Conservation (phyloP, 2,113 vertebrate species). For the Eidolon helvum region DNA sequence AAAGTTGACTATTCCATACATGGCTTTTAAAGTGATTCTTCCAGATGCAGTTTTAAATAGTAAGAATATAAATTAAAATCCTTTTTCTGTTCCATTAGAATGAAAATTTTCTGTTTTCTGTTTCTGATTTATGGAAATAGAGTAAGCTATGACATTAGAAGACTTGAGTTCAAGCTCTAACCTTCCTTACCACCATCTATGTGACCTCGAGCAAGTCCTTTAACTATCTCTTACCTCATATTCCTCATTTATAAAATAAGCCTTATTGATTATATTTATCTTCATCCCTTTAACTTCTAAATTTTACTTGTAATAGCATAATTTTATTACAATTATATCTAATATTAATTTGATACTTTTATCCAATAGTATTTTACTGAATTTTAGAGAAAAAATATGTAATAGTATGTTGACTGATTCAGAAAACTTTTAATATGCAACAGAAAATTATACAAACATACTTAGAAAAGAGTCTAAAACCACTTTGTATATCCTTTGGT, state of each 20-base stretch:
- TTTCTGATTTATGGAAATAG: slow-evolving; percentile 2
- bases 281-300: neutral
- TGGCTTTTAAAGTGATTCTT: slow-evolving; percentile 85
- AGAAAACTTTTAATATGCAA: slow-evolving; percentile 21
- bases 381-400: neutral
- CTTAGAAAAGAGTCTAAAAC: neutral
- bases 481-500: neutral
- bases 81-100: neutral
- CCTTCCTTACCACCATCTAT: neutral
- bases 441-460: neutral
- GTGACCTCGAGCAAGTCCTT: neutral
- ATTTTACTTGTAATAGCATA: neutral
- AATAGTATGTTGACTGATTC: neutral
- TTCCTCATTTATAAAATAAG: neutral
- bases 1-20: slow-evolving; percentile 84
- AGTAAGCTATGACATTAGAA: neutral
- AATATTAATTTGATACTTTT: neutral
- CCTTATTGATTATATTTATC: neutral
- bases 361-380: neutral
- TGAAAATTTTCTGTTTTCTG: slow-evolving; percentile 13
- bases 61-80: slow-evolving; percentile 72
- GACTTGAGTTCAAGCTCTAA: neutral
- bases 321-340: neutral
- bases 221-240: neutral
- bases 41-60: slow-evolving; percentile 74